Conservation (phyloP, 2,113 vertebrate genomes). For the Fregetta grallaria region DNA sequence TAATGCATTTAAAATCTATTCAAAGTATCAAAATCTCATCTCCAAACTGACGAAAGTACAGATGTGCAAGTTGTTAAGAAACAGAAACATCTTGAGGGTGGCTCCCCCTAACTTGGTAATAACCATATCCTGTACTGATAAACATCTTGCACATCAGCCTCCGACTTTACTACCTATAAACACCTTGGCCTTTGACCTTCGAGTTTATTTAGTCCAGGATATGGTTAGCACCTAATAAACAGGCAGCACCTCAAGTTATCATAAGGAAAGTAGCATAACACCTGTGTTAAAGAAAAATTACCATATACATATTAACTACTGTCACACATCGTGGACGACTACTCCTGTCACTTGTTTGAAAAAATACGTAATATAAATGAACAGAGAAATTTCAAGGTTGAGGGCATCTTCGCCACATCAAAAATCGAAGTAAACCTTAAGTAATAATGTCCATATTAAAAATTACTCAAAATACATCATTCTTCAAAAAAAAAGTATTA, state of each 20-base stretch:
- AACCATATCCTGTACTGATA: constrained; percentile 50
- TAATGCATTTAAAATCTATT: not conserved
- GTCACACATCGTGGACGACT: not conserved
- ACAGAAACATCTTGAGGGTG: constrained; percentile 16
- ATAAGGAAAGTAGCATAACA: not conserved
- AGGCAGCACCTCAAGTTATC: constrained; percentile 51
- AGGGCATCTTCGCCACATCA: not conserved
- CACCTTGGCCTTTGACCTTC: constrained; percentile 57
- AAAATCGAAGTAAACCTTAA: not conserved
- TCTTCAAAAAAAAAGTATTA: not conserved
- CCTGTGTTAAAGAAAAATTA: not conserved
- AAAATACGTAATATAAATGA: not conserved
- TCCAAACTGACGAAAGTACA: not conserved
- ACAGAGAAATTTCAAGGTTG: not conserved
- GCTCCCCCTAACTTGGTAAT: not conserved
- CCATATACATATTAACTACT: not conserved
- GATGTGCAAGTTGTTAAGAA: not conserved
- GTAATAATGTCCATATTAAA: not conserved
- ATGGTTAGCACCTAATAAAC: constrained; percentile 70
- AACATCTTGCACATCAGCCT: constrained; percentile 62
- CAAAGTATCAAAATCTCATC: not conserved
- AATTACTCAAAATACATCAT: not conserved
- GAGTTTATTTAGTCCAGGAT: constrained; percentile 66
- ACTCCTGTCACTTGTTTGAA: not conserved
- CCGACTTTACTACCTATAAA: constrained; percentile 65